Evolutionary conservation across 2,797 vertebrate species (phyloP).

Genomic region (Rhyacichthys aspro): DNA sequence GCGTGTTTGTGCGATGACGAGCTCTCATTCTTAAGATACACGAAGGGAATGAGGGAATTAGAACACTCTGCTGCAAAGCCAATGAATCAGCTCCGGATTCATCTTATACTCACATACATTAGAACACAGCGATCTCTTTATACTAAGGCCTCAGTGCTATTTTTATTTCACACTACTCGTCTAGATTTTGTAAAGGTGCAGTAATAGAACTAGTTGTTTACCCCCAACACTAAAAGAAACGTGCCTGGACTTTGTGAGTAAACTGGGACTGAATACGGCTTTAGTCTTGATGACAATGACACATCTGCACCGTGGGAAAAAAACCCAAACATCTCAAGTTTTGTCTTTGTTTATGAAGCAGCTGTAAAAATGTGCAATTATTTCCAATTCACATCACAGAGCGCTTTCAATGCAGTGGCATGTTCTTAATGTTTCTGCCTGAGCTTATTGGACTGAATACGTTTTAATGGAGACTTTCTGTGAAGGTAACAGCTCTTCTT

Average conservation of each 20-base stretch:
- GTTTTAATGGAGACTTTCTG: neutral
- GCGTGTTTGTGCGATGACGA: slow-evolving; percentile 19
- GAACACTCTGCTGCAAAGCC: slow-evolving; percentile 44
- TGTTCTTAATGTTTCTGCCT: slow-evolving; percentile 15
- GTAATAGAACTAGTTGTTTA: no score
- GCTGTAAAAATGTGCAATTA: slow-evolving; percentile 18
- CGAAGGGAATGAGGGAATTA: slow-evolving; percentile 56
- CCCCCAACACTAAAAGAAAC: no score
- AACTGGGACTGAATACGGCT: no score
- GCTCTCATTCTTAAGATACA: slow-evolving; percentile 43
- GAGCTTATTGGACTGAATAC: neutral
- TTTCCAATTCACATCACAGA: slow-evolving; percentile 42
- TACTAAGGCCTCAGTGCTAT: no score
- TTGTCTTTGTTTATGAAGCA: slow-evolving; percentile 1
- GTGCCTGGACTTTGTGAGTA: no score
- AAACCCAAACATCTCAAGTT: no score
- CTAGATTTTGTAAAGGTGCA: no score
- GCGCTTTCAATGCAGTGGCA: slow-evolving; percentile 29
- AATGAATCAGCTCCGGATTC: slow-evolving; percentile 57
- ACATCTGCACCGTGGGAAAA: no score
- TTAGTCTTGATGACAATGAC: slow-evolving; percentile 21
- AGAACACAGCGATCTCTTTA: slow-evolving; percentile 2
- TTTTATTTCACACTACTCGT: no score
- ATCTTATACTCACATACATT: slow-evolving; percentile 46
- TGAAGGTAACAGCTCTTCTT: neutral